A percentile compares a stretch with the other conserved stretches of the same genome.
phyloP scores from a whole-genome alignment of 2,888 invertebrate species.

The Heteromyza rotundicornis region DNA sequence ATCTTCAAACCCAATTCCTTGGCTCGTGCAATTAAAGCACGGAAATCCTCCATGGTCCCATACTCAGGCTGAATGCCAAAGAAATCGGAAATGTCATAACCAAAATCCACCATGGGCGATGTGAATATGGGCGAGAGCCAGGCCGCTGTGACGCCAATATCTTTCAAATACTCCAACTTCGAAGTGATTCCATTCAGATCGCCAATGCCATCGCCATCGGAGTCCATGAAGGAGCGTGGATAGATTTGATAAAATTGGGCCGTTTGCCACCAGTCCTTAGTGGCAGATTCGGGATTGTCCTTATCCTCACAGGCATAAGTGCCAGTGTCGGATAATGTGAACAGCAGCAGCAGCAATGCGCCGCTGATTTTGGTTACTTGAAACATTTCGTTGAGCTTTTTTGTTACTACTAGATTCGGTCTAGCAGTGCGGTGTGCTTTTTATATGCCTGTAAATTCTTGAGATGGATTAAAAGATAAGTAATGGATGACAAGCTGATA shows the following conservation, averaged over 20 bases:
- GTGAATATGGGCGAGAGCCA: slow-evolving; percentile 72
- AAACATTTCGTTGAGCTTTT: no score
- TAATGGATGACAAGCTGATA: no score
- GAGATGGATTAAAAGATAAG: no score
- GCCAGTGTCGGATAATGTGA: no score
- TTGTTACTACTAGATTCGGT: no score
- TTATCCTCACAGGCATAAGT: slow-evolving; percentile 30
- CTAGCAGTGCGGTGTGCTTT: no score
- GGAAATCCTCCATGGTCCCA: slow-evolving; percentile 68
- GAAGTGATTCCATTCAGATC: slow-evolving; percentile 77
- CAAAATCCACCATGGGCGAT: slow-evolving; percentile 71
- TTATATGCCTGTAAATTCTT: no score
- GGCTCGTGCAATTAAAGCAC: slow-evolving; percentile 58
- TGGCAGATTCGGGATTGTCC: background rate
- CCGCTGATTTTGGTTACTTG: background rate
- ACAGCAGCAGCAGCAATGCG: slow-evolving; percentile 1
- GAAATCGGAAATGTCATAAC: slow-evolving; percentile 71
- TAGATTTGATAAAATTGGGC: slow-evolving; percentile 85
- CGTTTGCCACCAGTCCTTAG: slow-evolving; percentile 81
- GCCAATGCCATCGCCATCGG: slow-evolving; percentile 82
- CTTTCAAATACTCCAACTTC: slow-evolving; percentile 65
- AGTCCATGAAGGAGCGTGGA: slow-evolving; percentile 84
- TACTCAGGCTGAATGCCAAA: slow-evolving; percentile 66
- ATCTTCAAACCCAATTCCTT: slow-evolving; percentile 63
- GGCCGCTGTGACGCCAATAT: slow-evolving; percentile 66